A percentile compares a stretch with the other conserved stretches of the same genome.
phyloP scores from a whole-genome alignment of 2,113 vertebrate genomes.

The Amblyopsis rosae region DNA sequence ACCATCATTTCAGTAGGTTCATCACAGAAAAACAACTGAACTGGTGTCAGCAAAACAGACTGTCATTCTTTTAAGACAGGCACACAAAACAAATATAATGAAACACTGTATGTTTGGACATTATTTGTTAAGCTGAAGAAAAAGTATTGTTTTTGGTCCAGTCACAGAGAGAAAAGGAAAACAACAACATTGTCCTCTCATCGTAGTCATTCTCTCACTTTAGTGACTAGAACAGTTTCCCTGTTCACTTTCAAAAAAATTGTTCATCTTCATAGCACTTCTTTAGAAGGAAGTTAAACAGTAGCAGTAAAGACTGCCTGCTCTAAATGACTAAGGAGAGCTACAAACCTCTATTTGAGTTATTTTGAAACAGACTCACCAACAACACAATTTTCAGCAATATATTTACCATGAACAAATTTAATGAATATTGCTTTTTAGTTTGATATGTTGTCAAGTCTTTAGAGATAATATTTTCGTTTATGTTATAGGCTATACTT shows the following conservation, averaged over 20 bases:
- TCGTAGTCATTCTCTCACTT: neutral
- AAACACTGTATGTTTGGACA: slow-evolving; percentile 39
- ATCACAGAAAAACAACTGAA: slow-evolving; percentile 27
- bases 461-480: slow-evolving; percentile 30
- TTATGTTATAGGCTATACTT: neutral
- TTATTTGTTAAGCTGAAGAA: slow-evolving; percentile 48
- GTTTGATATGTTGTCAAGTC: slow-evolving; percentile 69
- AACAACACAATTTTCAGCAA: slow-evolving; percentile 59
- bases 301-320: slow-evolving; percentile 21
- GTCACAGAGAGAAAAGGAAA: slow-evolving; percentile 32
- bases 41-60: slow-evolving; percentile 35
- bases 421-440: slow-evolving; percentile 74
- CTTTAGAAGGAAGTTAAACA: slow-evolving; percentile 50
- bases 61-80: slow-evolving; percentile 36
- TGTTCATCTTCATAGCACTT: slow-evolving; percentile 48
- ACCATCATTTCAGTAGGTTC: slow-evolving; percentile 38
- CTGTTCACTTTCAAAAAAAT: slow-evolving; percentile 4
- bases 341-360: slow-evolving; percentile 47
- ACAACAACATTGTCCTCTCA: slow-evolving; percentile 19
- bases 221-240: neutral
- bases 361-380: slow-evolving; percentile 50
- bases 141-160: slow-evolving; percentile 51
- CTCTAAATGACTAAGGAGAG: slow-evolving; percentile 34
- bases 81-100: slow-evolving; percentile 47
- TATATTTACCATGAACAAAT: slow-evolving; percentile 46